Evolutionary conservation across 2,888 invertebrate species (phyloP).

Genomic region (Lysandra coridon): DNA sequence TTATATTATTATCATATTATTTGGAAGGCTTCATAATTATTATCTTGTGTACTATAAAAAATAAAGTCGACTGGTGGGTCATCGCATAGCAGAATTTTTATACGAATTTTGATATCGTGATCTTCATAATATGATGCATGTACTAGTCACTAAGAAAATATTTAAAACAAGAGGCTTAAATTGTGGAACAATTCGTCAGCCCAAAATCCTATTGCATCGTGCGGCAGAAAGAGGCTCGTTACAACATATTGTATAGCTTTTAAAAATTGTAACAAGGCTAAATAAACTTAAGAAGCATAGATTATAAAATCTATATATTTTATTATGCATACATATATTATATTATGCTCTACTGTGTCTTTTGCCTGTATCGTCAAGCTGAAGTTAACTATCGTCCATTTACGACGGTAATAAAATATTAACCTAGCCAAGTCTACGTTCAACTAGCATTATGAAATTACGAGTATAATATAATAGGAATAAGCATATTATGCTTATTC

Average conservation of each 20-base stretch:
- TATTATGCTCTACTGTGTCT: background rate
- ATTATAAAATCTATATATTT: slow-evolving; percentile 11
- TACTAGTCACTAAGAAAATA: too few relatives aligned
- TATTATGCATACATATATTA: background rate
- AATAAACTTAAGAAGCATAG: background rate
- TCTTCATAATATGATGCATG: too few relatives aligned
- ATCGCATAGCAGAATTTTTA: too few relatives aligned
- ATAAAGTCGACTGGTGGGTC: too few relatives aligned
- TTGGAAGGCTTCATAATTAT: too few relatives aligned
- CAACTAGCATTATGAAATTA: slow-evolving; percentile 31
- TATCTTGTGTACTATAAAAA: too few relatives aligned
- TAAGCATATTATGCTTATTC: slow-evolving; percentile 10
- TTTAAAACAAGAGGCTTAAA: too few relatives aligned
- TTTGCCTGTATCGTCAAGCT: slow-evolving; percentile 25
- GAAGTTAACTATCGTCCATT: slow-evolving; percentile 33
- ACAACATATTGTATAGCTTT: background rate
- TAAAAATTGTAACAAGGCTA: background rate
- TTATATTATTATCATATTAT: too few relatives aligned
- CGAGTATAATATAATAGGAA: too few relatives aligned
- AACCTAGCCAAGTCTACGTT: slow-evolving; percentile 26
- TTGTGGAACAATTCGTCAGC: too few relatives aligned
- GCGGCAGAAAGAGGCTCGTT: background rate
- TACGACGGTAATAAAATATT: slow-evolving; percentile 32
- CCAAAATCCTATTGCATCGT: too few relatives aligned
- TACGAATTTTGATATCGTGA: too few relatives aligned